These are phyloP conservation scores for Neopelma chrysocephalum DNA, from an alignment of 2,797 vertebrate genomes.

Conservation along the genomic window DNA sequence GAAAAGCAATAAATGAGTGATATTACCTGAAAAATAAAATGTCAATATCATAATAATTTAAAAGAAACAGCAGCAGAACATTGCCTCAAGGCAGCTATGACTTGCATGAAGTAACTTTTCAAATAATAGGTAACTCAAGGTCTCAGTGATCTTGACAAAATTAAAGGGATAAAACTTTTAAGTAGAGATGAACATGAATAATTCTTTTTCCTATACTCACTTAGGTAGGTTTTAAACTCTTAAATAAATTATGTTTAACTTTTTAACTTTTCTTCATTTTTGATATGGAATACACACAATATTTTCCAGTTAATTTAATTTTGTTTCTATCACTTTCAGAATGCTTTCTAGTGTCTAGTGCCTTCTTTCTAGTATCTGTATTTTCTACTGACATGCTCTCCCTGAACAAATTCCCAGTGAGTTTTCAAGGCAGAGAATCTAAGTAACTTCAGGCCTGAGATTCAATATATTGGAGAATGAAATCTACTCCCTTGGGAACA, in stretches of 20 bases:
- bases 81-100: conserved; percentile 4
- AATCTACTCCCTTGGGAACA: background rate
- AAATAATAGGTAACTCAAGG: conserved; percentile 9
- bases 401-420: background rate
- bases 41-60: conserved; percentile 11
- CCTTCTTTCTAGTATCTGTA: background rate
- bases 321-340: background rate
- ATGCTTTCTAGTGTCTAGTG: background rate
- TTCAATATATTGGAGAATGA: background rate
- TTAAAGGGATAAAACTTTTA: background rate
- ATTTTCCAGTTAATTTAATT: background rate
- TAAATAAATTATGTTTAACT: background rate
- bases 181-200: background rate
- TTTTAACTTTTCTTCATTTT: background rate
- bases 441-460: background rate
- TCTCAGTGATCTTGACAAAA: conserved; percentile 3
- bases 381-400: background rate
- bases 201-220: background rate
- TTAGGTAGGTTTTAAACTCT: background rate
- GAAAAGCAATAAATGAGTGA: background rate
- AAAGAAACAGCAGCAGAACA: background rate
- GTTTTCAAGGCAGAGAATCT: background rate
- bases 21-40: conserved; percentile 42
- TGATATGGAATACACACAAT: background rate
- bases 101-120: conserved; percentile 17